Percentiles rank a stretch among this genome's conserved stretches.
Evolutionary conservation across 2,113 vertebrate species (phyloP).

Genomic region (Empidonax alnorum): DNA sequence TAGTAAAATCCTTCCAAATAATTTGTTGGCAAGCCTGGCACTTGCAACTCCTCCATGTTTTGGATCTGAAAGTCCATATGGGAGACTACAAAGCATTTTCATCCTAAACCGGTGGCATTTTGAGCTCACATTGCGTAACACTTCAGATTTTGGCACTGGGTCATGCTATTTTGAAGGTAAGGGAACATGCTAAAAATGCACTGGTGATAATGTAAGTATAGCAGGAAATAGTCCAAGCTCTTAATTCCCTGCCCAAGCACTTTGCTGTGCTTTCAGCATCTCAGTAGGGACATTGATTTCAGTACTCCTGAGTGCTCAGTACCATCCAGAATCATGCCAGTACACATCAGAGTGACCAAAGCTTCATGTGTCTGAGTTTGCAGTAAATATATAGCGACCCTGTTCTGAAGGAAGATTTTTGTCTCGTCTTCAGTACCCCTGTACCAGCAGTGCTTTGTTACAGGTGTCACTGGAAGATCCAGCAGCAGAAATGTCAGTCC

Average conservation of each 20-base stretch:
- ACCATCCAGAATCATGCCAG: not conserved
- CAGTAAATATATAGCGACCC: not conserved
- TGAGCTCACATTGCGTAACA: not conserved
- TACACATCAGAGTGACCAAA: fast-evolving
- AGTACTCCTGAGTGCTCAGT: not conserved
- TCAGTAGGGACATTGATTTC: not conserved
- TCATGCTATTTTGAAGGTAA: not conserved
- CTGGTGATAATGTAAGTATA: not conserved
- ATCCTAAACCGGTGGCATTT: not conserved
- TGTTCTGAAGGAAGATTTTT: not conserved
- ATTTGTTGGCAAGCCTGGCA: not conserved
- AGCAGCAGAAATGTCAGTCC: not conserved
- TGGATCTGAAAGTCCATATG: not conserved
- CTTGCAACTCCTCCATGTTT: not conserved
- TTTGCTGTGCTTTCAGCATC: not conserved
- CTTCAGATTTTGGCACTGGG: not conserved
- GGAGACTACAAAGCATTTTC: not conserved
- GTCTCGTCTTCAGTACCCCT: not conserved
- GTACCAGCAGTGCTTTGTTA: not conserved
- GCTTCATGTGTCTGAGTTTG: not conserved
- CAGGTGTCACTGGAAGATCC: not conserved
- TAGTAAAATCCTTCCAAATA: not conserved
- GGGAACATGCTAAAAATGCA: not conserved
- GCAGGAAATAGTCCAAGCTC: not conserved
- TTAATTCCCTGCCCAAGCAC: not conserved